Base-by-base conservation (phyloP, 1,140 invertebrate species). In the Drosophila sproati region DNA sequence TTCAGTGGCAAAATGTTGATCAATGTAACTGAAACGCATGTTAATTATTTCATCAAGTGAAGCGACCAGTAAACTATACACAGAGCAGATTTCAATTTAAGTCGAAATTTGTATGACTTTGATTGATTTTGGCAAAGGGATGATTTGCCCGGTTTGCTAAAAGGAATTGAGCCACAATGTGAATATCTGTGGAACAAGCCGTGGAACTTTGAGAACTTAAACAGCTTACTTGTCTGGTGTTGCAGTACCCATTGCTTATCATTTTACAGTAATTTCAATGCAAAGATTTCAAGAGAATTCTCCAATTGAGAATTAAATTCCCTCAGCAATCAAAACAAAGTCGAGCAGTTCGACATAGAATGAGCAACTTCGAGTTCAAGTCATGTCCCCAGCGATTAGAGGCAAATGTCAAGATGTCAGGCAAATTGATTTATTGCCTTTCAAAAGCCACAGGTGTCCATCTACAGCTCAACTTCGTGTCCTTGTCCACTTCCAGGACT, bases 381-480 rank as follows among this genome's bases (percentile, higher is more conserved):
- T 74, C 12, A 48, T 41, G 37, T 56, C 73, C 43, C 37, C 54
- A 31, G 73, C 52, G 68, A 76, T 72, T 72, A 59, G 68, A 62
- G 47, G 59, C 50, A 55, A 60, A 55, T 66, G 73, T 76, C 73
- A 72, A 64, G 73, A 72, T 47, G 69, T 72, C 69, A 60, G 39
- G 39, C 31, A 54, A 75, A 76, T 72, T 76, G 73, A 76, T 76
- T 76, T 76, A 76, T 76, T 72, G 61, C 73, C 43, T 35, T n/a
- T 41, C 61, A 64, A 72, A 75, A 76, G 68, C 73, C 61, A 76
- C 73, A 76, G 73, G 73, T 76, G 73, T 76, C 73, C 73, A 74
- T 62, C 72, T 55, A 45, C 59, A 35, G 8, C 69, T 32, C 55
- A 7, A 3, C 28, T 57, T 39, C 56, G 29, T 34, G 35, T 63